Base-by-base conservation (phyloP, 1,140 invertebrate genomes). In the Drosophila ohnishii region DNA sequence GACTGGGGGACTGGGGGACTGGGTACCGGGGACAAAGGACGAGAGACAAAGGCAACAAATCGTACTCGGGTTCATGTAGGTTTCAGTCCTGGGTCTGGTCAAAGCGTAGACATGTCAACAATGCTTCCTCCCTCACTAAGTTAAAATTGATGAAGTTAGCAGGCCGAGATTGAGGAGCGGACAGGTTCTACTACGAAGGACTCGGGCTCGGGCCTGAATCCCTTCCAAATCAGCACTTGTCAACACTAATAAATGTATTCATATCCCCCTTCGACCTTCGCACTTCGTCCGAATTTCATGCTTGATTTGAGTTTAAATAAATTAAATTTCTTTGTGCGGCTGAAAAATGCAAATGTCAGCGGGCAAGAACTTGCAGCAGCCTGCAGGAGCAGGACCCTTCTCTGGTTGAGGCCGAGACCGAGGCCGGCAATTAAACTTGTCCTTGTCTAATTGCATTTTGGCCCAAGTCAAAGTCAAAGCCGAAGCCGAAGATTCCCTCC, bases 361-460 rank as follows among this genome's bases (percentile, higher is more conserved):
- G 71, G 57, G 40, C 48, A 60, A 65, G 51, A 74, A 72, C 35
- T 78, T 85, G 77, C 76, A 85, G 42, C 51, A 47, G 59, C 53
- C 63, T 61, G 48, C 64, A 67, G 60, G 64, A 40, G 45, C 64
- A 67, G 60, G 64, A 50, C 37, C 44, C 22, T 40, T 37, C 16
- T 48, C 65, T 58, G 77, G 19, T 25, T 47, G 45, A 47, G 13
- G 45, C 45, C 45, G 13, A 47, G 45, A 47, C 39, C 55, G 30
- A 45, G 75, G 69, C 66, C 70, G 87, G 88, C 88, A 90, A 90
- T 90, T 90, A 90, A 90, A 90, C 79, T 90, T 90, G 88, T 90
- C 88, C 75, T 72, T 80, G 76, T 79, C 78, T 90, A 90, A 90
- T 90, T 90, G 87, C 88, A 90, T 90, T 90, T 89, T 83, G 79